Base-by-base conservation (phyloP, 2,113 vertebrate genomes). In the Chunga burmeisteri region DNA sequence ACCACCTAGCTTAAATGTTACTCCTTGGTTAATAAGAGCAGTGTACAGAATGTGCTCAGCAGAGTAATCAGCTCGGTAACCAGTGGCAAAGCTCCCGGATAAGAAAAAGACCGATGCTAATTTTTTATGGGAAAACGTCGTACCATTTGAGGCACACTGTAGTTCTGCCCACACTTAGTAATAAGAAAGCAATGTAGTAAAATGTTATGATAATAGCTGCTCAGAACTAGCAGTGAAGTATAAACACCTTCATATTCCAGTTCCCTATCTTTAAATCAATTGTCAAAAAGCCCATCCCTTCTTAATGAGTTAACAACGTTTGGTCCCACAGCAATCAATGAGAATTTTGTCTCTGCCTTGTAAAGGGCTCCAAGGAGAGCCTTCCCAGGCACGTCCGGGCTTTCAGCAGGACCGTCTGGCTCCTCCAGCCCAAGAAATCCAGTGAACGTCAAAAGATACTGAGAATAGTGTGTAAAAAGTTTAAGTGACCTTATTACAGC, bases 131-230 rank as follows among this genome's bases (percentile, higher is more conserved):
- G 81, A 94, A 90, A 88, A 13, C 0, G 0, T 80, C 2, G 2
- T 38, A 59, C 32, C 1, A 0, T 94, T 88, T 77, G 32, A 96
- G 29, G 22, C 26, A 83, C 26, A 38, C 29, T 47, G 29, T 78
- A 73, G 44, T 88, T 92, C 82, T 93, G 74, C 87, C 87, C 81
- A 90, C 82, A 63, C 42, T 77, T 68, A 62, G 67, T 62, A 86
- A 81, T 86, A 79, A 90, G 68, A 88, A 86, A 81, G n/a, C 38
- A 63, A 40, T 55, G 49, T 79, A 88, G 59, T 88, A 88, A 97
- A 96, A 94, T 79, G 2, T 56, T 92, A 88, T 86, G 59, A 40
- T 78, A 92, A 90, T 63, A 63, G 5, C 29, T 86, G 72, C 56
- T 93, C 80, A 84, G 75, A 89, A 68, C 61, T 56, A 74, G 13